These are phyloP conservation scores for Tiaroga cobitis DNA, from an alignment of 2,797 vertebrate genomes.

Conservation along the genomic window DNA sequence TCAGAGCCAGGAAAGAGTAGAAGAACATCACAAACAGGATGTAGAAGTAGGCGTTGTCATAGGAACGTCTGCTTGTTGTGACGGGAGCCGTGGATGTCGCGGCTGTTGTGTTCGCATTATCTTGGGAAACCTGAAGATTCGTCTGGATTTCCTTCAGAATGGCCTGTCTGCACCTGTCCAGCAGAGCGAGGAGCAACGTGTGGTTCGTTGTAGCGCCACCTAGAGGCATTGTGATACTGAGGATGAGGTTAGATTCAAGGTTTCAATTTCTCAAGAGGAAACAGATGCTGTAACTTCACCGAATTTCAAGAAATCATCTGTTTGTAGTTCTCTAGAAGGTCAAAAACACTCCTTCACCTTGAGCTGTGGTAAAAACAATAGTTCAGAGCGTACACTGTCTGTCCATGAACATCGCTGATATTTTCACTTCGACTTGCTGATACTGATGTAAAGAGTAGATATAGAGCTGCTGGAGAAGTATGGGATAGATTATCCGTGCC, in stretches of 20 bases:
- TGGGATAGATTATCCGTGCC: slow-evolving; percentile 23
- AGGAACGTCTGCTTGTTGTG: slow-evolving; percentile 71
- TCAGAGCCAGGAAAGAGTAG: slow-evolving; percentile 86
- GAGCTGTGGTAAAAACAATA: not conserved
- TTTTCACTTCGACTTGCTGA: not conserved
- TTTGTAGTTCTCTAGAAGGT: slow-evolving; percentile 8
- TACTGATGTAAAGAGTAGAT: slow-evolving; percentile 6
- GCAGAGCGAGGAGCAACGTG: slow-evolving; percentile 70
- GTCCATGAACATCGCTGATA: not conserved
- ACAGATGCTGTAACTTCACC: not conserved
- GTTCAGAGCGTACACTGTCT: not conserved
- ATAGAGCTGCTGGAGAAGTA: not conserved
- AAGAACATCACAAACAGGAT: slow-evolving; percentile 90
- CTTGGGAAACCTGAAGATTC: slow-evolving; percentile 51
- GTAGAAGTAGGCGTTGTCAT: slow-evolving; percentile 91
- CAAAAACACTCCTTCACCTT: slow-evolving; percentile 11
- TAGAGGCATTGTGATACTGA: not conserved
- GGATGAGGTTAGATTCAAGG: not conserved
- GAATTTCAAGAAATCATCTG: slow-evolving; percentile 3
- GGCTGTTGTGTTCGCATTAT: slow-evolving; percentile 47
- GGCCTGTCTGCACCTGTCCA: slow-evolving; percentile 68
- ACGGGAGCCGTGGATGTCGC: slow-evolving; percentile 13
- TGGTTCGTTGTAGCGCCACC: slow-evolving; percentile 62
- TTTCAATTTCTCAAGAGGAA: not conserved
- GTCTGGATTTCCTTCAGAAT: slow-evolving; percentile 76